Evolutionary conservation across 1,140 invertebrate species (phyloP), one percentile per base, ranked within the genome.

Genomic region (Vanessa atalanta): DNA sequence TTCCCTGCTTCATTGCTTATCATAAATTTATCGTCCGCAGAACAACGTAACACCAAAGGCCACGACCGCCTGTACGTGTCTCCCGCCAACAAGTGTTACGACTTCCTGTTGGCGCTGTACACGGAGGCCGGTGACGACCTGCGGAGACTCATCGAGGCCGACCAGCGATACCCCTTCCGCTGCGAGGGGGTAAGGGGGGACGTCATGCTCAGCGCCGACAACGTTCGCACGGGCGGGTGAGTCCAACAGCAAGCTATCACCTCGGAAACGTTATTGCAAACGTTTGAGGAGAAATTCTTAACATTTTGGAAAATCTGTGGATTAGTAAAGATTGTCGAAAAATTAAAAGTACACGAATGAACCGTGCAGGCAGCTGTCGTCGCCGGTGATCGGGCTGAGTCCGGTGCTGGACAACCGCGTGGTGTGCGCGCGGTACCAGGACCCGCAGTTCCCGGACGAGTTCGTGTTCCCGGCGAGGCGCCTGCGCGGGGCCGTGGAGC

Each of bases 1-100:
- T 43, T 43, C 8, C 1, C 8, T 43, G 7, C 6, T 9, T 43
- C 0, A 43, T 43, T 11, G 37, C 1, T 43, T 43, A 43, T 43
- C 37, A 23, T 57, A 12, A 5, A 57, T 16, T 53, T 20, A 20
- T 57, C 23, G 16, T 13, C 53, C 2, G 16, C 53, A 91, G 89
- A 76, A 43, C 79, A 94, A 81, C 94, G 95, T 61, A 96, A 96
- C 86, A 89, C 95, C 66, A 94, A 95, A 60, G 97, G 97, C 15
- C 95, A 96, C 84, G 97, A 98, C 86, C 93, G 95, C 23, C 87
- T 98, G 47, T 99, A 98, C 90, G 94, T 98, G 50, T 94, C 95
- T 7, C 92, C 94, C 1, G 93, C 92, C 14, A 97, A 98, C 90
- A 84, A 88, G 9, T 94, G 95, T 16, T 97, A 95, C 88, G 92